These are phyloP conservation scores for Psephotus haematonotus DNA, from an alignment of 2,113 vertebrate genomes.

Conservation along the genomic window DNA sequence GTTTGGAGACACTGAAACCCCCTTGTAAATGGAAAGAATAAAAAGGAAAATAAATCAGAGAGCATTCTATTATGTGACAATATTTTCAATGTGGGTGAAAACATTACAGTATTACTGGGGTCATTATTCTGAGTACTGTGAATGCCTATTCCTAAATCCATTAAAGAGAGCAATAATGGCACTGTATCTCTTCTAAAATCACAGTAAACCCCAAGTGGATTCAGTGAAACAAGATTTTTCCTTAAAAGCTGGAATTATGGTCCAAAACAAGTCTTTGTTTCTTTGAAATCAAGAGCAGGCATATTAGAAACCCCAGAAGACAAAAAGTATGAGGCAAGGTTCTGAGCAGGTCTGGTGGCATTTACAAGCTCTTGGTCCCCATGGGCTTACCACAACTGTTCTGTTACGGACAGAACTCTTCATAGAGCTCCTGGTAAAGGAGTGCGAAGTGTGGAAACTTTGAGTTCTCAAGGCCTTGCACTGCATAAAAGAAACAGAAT, in stretches of 20 bases:
- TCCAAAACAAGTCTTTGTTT: neutral
- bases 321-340: neutral
- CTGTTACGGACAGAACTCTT: neutral
- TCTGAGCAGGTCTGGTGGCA: neutral
- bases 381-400: neutral
- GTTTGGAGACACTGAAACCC: neutral
- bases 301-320: neutral
- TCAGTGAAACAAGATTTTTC: neutral
- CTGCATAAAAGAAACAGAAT: neutral
- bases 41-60: neutral
- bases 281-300: neutral
- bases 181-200: neutral
- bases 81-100: neutral
- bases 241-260: neutral
- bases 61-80: neutral
- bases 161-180: neutral
- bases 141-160: neutral
- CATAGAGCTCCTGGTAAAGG: neutral
- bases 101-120: neutral
- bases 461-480: neutral
- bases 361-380: neutral
- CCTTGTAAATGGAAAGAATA: neutral
- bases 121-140: neutral
- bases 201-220: neutral
- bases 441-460: neutral